Percentiles rank a stretch among this genome's conserved stretches.
These are phyloP conservation scores for Timema podura DNA, from an alignment of 2,888 invertebrate genomes.

Conservation along the genomic window DNA sequence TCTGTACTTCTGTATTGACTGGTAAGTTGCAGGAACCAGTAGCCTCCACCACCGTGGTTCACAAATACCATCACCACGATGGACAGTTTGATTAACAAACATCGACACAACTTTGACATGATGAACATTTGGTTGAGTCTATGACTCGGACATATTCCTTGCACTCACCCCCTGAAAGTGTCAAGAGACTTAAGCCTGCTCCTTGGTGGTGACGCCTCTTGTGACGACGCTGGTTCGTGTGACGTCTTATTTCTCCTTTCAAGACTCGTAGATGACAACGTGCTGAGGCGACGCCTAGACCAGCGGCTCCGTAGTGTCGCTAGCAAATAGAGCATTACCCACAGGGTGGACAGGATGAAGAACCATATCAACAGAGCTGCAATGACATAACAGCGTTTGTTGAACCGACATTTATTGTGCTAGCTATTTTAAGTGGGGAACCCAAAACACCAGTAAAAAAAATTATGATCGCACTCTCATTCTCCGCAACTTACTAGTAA, in stretches of 20 bases:
- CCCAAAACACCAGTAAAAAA: no score
- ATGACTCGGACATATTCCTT: neutral
- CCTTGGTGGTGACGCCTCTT: conserved; percentile 8
- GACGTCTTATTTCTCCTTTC: conserved; percentile 5
- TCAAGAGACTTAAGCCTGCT: conserved; percentile 39
- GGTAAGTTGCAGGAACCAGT: conserved; percentile 59
- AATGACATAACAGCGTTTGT: neutral
- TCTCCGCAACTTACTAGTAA: no score
- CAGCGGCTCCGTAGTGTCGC: conserved; percentile 20
- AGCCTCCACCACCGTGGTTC: conserved; percentile 66
- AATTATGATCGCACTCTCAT: no score
- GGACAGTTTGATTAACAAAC: no score
- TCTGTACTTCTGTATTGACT: no score
- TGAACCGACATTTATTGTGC: no score
- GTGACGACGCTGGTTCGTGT: neutral
- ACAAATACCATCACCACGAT: no score
- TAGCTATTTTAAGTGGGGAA: no score
- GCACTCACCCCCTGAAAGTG: conserved; percentile 39
- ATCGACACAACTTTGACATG: no score
- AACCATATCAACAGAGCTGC: conserved; percentile 29
- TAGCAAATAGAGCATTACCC: conserved; percentile 4
- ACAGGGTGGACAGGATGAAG: conserved; percentile 19
- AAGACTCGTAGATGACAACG: conserved; percentile 22
- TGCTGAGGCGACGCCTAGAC: conserved; percentile 13
- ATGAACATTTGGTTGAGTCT: neutral